Evolutionary conservation across 2,888 invertebrate species (phyloP), one percentile per base, ranked within the genome.

Genomic region (Xanthorhoe designata): DNA sequence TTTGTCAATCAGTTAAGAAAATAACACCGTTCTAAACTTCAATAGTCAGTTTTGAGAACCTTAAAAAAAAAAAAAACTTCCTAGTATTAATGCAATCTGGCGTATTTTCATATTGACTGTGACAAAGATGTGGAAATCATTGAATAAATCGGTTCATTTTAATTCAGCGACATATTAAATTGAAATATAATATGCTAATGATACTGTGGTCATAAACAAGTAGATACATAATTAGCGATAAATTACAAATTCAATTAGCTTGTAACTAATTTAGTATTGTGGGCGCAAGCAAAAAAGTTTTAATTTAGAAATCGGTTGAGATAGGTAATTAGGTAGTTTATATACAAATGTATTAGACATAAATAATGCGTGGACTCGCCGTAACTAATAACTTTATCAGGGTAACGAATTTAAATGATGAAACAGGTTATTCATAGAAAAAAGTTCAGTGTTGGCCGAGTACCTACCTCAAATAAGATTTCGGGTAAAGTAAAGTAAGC

Each of bases 191-290:
- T 68, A 69, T 69, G 62, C 29, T 53, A 69, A 69, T 69, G 24
- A 62, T 62, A 64, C 49, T 58, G 60, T 61, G 62, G 52, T 49
- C 65, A 61, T 64, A 58, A 61, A 61, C 58, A 49, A 57, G 57
- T 49, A 54, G 38, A 51, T 60, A 65, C 47, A 51, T 84, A 87
- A 89, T 89, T 84, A 86, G 82, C 83, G 83, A 87, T 91, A 91
- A 88, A 90, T 90, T 86, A 82, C 82, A 83, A 79, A 88, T 90
- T 91, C 90, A 90, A 90, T 91, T 90, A 89, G 78, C 52, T 73
- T 74, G 68, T 75, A 77, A 81, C 83, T 89, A 86, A 90, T 91
- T 86, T 87, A 85, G 84, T 50, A 60, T 45, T 47, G 45, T 62
- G 32, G 63, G 59, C 61, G 55, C 80, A 63, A 64, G 69, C 68